Conservation (phyloP, 2,888 invertebrate genomes). For the Mimumesa dahlbomi region DNA sequence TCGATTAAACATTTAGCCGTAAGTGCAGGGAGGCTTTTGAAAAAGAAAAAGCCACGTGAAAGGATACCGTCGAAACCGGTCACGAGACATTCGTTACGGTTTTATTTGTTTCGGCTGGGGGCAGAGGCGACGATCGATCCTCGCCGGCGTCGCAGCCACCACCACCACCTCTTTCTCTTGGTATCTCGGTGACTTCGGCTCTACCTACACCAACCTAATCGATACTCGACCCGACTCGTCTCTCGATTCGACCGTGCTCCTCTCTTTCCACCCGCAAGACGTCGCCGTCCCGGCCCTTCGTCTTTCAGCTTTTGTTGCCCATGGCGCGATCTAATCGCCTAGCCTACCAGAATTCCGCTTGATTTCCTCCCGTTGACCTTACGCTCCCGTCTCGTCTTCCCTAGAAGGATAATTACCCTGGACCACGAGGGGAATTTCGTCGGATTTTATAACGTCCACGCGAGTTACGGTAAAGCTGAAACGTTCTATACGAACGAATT, state of each 20-base stretch:
- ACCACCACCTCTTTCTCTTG: constrained; percentile 55
- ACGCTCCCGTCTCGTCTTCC: constrained; percentile 21
- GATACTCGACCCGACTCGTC: constrained; percentile 65
- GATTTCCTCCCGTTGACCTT: constrained; percentile 54
- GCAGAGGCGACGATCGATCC: constrained; percentile 59
- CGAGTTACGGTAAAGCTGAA: too few relatives aligned
- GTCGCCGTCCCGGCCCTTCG: constrained; percentile 6
- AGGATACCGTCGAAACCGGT: constrained; percentile 39
- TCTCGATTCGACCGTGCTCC: constrained; percentile 57
- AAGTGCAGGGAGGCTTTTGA: background rate
- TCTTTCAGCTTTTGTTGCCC: constrained; percentile 40
- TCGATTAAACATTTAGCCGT: background rate
- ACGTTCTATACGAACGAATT: too few relatives aligned
- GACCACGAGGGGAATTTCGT: constrained; percentile 21
- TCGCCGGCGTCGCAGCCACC: constrained; percentile 47
- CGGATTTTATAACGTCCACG: constrained; percentile 15
- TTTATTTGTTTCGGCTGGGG: constrained; percentile 62
- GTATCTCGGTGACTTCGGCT: constrained; percentile 61
- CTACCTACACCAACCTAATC: constrained; percentile 65
- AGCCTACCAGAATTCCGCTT: constrained; percentile 43
- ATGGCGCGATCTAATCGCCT: constrained; percentile 50
- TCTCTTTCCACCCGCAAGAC: background rate
- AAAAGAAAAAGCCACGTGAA: too few relatives aligned
- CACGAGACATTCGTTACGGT: constrained; percentile 56
- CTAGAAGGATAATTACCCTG: constrained; percentile 62